Evolutionary conservation across 1,140 invertebrate genomes (phyloP), one percentile per base, ranked within the genome.

Genomic region (Caenorhabditis briggsae): DNA sequence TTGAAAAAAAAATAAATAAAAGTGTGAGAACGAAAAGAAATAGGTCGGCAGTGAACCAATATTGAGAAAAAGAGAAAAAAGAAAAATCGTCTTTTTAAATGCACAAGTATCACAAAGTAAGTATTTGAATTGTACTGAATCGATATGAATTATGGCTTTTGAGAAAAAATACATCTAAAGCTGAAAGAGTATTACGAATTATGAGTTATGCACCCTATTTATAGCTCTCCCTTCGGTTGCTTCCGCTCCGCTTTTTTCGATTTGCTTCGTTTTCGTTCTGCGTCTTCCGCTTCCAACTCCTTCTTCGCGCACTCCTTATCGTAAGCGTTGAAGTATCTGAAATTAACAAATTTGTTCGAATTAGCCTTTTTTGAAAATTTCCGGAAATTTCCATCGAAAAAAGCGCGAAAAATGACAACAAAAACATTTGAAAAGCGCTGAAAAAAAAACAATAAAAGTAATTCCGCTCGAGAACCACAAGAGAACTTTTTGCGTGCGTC

Each of bases 301-400:
- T 82, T 53, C 48, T 86, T 86, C 8, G n/a, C 55, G 7, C 33
- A 46, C 14, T 82, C 82, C 25, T 82, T 86, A 56, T 86, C 85
- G 82, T 78, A 86, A 2, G 56, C 16, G 33, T 86, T 86, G 55
- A 61, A 61, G 55, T 64, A 86, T 46, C 85, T 86, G 23, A 58
- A 85, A 86, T 33, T 64, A 1, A 25, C n/a, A 6, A 55, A 78
- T n/a, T 78, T 18, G 8, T n/a, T n/a, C n/a, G n/a, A n/a, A n/a
- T n/a, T n/a, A n/a, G n/a, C n/a, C n/a, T n/a, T n/a, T n/a, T n/a
- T n/a, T n/a, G n/a, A n/a, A 78, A 46, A 5, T 50, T 78, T 78
- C 33, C 48, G 33, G 3, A 33, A 3, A 2, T 33, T 33, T 25
- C 18, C 41, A 9, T 43, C n/a, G 70, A 65, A 33, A 33, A 65